Evolutionary conservation across 2,888 invertebrate genomes (phyloP), one percentile per base, ranked within the genome.

Genomic region (Himalopsyche tibetana): DNA sequence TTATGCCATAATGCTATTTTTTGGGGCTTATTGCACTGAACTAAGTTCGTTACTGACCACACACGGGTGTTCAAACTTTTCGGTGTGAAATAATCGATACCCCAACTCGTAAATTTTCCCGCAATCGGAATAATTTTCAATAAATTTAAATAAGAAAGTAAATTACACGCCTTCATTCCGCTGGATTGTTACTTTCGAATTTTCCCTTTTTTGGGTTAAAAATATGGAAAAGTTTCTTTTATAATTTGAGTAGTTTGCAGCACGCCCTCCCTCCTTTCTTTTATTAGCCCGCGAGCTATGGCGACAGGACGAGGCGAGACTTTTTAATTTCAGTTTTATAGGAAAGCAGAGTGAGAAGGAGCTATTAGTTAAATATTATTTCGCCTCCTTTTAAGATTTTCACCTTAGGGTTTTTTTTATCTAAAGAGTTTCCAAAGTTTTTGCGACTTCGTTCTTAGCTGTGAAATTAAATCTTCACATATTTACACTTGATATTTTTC

Each of bases 71-170:
- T 38, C 38, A 5, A 74, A 74, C 28, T 28, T 74, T 51, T 80
- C 45, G 45, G 51, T 80, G 80, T 82, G 55, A 82, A 85, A 85
- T 85, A 85, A 85, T 87, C 85, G 81, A 84, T 86, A 85, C 85
- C 55, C 19, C 81, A 69, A 42, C 80, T 83, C 83, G 85, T 81
- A 85, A 85, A 85, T 83, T 80, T 74, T 63, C 74, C 82, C 74
- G 80, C 80, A 85, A 85, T 84, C 81, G 87, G 87, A 85, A 87
- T 87, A 87, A 87, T 87, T 87, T 87, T 87, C 83, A 87, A 87
- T 87, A 85, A 87, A 87, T 87, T 87, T 87, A 87, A 87, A 87
- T 87, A 87, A 40, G 83, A 83, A 85, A 80, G 55, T 63, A 83
- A 85, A 85, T 85, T 87, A 82, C 56, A 85, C 82, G 82, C 83